A percentile compares a stretch with the other conserved stretches of the same genome.
phyloP scores from a whole-genome alignment of 2,113 vertebrate genomes.

The Gobius niger region DNA sequence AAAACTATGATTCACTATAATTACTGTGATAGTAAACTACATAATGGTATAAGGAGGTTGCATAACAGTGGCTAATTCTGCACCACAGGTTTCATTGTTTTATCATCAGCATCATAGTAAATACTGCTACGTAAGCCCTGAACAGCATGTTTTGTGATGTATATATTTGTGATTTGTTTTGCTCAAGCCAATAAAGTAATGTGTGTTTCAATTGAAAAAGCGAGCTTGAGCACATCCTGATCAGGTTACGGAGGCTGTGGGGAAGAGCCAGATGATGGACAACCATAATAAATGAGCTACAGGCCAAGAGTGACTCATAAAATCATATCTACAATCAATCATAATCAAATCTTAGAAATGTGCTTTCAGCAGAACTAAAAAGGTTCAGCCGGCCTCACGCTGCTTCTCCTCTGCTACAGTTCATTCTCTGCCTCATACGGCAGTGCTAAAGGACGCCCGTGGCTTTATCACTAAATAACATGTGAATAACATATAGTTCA shows the following conservation, averaged over 20 bases:
- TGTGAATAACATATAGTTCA: background rate
- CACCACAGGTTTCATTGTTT: background rate
- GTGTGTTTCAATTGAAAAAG: slow-evolving; percentile 8
- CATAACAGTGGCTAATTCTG: background rate
- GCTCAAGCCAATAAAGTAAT: slow-evolving; percentile 6
- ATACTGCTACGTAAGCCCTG: background rate
- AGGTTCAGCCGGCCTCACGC: slow-evolving; percentile 24
- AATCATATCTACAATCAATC: slow-evolving; percentile 70
- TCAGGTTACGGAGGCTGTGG: slow-evolving; percentile 22
- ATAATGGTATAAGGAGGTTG: background rate
- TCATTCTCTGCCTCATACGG: slow-evolving; percentile 10
- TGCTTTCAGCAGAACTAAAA: slow-evolving; percentile 53
- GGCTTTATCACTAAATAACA: slow-evolving; percentile 34
- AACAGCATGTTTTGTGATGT: background rate
- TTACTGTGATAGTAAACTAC: background rate
- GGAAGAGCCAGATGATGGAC: slow-evolving; percentile 50
- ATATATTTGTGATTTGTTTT: background rate
- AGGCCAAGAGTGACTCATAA: slow-evolving; percentile 63
- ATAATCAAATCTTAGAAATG: slow-evolving; percentile 67
- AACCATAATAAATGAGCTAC: slow-evolving; percentile 67
- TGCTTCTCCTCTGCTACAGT: slow-evolving; percentile 12
- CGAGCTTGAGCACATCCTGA: slow-evolving; percentile 14
- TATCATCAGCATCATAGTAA: background rate
- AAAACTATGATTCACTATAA: background rate
- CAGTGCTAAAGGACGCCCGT: slow-evolving; percentile 22